Conservation (phyloP, 1,140 invertebrate species). For the Leptinotarsa undecemlineata region DNA sequence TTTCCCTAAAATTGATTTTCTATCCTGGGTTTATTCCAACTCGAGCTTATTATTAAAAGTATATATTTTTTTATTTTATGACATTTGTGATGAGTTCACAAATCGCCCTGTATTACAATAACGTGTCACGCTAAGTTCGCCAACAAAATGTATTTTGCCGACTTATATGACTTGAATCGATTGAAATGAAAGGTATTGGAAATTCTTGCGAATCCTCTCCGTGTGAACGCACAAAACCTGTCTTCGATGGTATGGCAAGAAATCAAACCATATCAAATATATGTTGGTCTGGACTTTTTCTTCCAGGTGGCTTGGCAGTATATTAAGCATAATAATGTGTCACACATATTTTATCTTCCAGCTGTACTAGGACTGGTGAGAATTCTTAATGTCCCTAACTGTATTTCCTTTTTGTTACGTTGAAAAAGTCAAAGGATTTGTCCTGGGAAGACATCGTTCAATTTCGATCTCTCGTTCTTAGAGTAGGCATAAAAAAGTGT, state of each 20-base stretch:
- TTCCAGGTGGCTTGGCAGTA: constrained; percentile 4
- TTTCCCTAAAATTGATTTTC: no score
- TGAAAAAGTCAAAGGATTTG: not conserved
- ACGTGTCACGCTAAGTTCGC: not conserved
- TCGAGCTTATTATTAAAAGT: no score
- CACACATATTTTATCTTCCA: constrained; percentile 2
- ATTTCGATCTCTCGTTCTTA: no score
- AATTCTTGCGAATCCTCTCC: not conserved
- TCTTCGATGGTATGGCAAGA: constrained; percentile 2
- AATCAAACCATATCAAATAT: constrained; percentile 8
- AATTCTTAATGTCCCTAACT: constrained; percentile 6
- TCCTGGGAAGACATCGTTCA: no score
- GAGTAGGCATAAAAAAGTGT: no score
- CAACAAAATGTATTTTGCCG: not conserved
- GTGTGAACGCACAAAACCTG: not conserved
- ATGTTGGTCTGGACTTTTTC: not conserved
- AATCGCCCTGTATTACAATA: not conserved
- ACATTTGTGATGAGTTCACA: not conserved
- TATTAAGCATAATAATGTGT: constrained; percentile 8
- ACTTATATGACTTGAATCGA: not conserved
- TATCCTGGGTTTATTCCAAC: no score
- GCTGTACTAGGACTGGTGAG: not conserved
- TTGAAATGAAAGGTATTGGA: not conserved
- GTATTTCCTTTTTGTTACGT: not conserved
- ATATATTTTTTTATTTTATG: no score